Percentiles rank a stretch among this genome's conserved stretches.
Conservation (phyloP, 2,888 invertebrate genomes). For the Ariolimax columbianus region DNA sequence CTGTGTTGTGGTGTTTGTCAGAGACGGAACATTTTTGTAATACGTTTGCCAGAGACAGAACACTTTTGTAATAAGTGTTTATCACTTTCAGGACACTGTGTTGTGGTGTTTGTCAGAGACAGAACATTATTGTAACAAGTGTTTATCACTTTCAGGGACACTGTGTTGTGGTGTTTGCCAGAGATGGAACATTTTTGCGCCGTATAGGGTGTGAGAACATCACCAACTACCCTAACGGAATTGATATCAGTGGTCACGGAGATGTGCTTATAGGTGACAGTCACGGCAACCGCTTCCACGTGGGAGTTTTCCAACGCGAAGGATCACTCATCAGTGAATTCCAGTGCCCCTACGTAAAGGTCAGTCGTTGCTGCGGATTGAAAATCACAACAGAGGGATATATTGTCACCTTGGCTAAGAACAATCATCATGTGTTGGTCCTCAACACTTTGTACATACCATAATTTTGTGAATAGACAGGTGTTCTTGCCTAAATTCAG, state of each 20-base stretch:
- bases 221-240: conserved; percentile 98
- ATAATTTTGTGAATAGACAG: conserved; percentile 52
- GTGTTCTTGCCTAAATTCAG: conserved; percentile 17
- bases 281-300: conserved; percentile 97
- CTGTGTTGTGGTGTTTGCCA: conserved; percentile 93
- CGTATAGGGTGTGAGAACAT: conserved; percentile 96
- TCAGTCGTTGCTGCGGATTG: conserved; percentile 97
- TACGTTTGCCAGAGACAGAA: too few relatives aligned
- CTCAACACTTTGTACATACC: conserved; percentile 81
- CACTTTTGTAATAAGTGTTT: too few relatives aligned
- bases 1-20: too few relatives aligned
- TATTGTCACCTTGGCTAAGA: conserved; percentile 93
- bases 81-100: background rate
- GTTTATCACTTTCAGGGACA: conserved; percentile 83
- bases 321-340: conserved; percentile 87
- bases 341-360: conserved; percentile 98
- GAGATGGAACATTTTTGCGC: conserved; percentile 92
- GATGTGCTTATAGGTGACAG: conserved; percentile 98
- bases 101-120: background rate
- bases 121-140: background rate
- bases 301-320: conserved; percentile 94
- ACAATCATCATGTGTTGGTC: conserved; percentile 98
- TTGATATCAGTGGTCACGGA: conserved; percentile 97
- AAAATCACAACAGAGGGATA: conserved; percentile 98
- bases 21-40: too few relatives aligned